Conservation (phyloP, 1,140 invertebrate species). For the Pissodes strobi region DNA sequence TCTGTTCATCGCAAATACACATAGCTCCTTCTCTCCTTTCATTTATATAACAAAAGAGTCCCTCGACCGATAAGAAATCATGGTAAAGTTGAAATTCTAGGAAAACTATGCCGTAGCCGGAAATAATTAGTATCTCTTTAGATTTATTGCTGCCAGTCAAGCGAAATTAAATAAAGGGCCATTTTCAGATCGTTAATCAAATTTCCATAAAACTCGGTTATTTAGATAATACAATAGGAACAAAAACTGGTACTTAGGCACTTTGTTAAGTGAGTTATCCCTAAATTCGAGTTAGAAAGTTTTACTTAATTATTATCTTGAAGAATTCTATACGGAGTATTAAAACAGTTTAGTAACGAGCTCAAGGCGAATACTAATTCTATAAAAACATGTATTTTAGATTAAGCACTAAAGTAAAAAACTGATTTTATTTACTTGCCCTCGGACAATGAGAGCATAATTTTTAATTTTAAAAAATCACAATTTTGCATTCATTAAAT, state of each 20-base stretch:
- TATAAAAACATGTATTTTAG: too few species aligned
- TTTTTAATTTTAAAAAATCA: too few species aligned
- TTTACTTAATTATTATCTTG: not conserved
- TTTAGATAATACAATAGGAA: constrained; percentile 25
- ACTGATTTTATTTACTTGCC: too few species aligned
- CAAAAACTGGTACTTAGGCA: constrained; percentile 29
- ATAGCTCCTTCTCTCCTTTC: constrained; percentile 8
- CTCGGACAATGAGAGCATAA: too few species aligned
- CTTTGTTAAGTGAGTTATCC: constrained; percentile 19
- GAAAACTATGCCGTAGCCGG: constrained; percentile 19
- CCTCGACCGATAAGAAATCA: constrained; percentile 24
- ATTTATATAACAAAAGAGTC: constrained; percentile 23
- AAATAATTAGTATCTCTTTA: constrained; percentile 27
- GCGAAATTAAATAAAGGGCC: constrained; percentile 23
- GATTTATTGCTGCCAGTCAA: constrained; percentile 26
- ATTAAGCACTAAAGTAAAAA: too few species aligned
- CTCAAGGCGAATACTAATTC: too few species aligned
- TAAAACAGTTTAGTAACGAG: too few species aligned
- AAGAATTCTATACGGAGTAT: too few species aligned
- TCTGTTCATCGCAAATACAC: constrained; percentile 19
- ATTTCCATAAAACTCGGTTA: constrained; percentile 20
- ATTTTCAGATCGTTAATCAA: constrained; percentile 28
- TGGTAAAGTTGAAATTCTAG: constrained; percentile 26
- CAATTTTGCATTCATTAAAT: too few species aligned
- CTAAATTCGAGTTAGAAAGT: constrained; percentile 11